Evolutionary conservation across 1,140 invertebrate species (phyloP), one percentile per base, ranked within the genome.

Genomic region (Brachionus plicatilis): DNA sequence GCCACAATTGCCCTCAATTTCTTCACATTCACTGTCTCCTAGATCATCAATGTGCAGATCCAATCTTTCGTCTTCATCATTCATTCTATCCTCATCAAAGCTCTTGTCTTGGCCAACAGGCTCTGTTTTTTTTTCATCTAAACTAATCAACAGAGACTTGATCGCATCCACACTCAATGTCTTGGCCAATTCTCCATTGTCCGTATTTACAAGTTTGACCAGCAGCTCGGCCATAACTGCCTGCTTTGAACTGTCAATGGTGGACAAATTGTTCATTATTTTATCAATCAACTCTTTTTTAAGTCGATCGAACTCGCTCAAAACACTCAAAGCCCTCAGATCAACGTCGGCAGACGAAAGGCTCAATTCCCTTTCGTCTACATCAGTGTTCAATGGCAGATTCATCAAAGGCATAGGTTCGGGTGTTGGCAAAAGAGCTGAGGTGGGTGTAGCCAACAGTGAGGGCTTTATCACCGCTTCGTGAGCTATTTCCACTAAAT

Each of bases 181-280:
- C 11, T 76, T 50, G 7, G 79, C 53, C 47, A 56, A 60, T 60
- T 68, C 79, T 9, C 12, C 12, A 43, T 82, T 60, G 41, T 82
- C 79, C 20, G 53, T 82, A 47, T 82, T 82, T 24, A 82, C n/a
- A 17, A 82, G 53, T 82, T 82, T 82, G 12, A 82, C 79, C n/a
- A 82, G 14, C 14, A 82, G 11, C 27, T 82, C 79, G 27, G 79
- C 43, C 33, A 82, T 29, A 12, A 47, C 43, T 60, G 14, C 20
- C 37, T 82, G 56, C 41, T 82, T 24, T 11, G 79, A 65, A 47
- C 11, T 68, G 11, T 82, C 53, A 24, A 65, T 24, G 9, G 24
- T 20, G 9, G 79, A 60, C 33, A 82, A 11, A 82, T 43, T 47
- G 24, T 60, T 82, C 79, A 82, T 82, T 24, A 82, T 82, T 82